Base-by-base conservation (phyloP, 2,888 invertebrate genomes). In the Chloroclystis v-ata region DNA sequence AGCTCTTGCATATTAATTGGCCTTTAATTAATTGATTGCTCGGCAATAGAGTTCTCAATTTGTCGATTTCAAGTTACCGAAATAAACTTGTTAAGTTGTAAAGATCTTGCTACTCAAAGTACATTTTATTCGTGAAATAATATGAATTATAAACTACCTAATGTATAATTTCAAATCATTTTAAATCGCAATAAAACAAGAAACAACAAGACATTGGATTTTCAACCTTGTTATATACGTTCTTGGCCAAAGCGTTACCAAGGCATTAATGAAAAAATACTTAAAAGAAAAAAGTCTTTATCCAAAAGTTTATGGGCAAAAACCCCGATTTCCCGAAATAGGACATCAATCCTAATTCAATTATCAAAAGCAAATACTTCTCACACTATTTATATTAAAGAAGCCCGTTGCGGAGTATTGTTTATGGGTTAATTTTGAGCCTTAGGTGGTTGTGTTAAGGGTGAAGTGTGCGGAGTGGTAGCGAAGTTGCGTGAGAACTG, bases 401-500 rank as follows among this genome's bases (percentile, higher is more conserved):
- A 62, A 63, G 63, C 66, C 77, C 75, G 78, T 82, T 84, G 78
- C 75, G 20, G 20, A 35, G 16, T 14, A 16, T 16, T 10, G n/a
- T 14, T 16, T n/a, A 16, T n/a, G 0, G 5, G n/a, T 20, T 16
- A 4, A 11, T 33, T 42, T 42, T 42, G 14, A 42, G 33, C 42
- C 26, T 1, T 42, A 26, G n/a, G n/a, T 6, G 14, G 10, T 33
- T 42, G 26, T 33, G 16, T 14, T 33, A 42, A 33, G 11, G 42
- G 32, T 42, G 11, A 42, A 26, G 42, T 14, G 14, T 33, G 16
- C 42, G 40, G 30, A 24, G 20, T 29, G 2, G 20, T 12, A 29
- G 29, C 20, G 29, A 28, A 57, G 60, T 66, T 61, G 68, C 84
- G 84, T 84, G 84, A 78, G 84, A 84, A 84, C 73, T 61, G 59